Evolutionary conservation across 2,888 invertebrate species (phyloP), one percentile per base, ranked within the genome.

Genomic region (Tridacna gigas): DNA sequence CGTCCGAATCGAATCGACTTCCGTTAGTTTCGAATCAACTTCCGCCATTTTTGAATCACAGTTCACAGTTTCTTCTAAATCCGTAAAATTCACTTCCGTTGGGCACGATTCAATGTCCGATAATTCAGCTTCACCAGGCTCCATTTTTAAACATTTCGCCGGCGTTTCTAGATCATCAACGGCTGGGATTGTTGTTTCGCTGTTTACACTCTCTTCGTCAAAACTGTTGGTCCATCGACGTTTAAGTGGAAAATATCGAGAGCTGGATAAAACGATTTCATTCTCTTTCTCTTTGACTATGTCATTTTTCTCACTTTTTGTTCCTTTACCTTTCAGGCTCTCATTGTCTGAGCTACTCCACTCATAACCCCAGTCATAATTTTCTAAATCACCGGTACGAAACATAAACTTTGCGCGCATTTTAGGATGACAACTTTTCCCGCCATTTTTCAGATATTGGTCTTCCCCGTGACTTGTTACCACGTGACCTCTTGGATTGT

Each of bases 351-450:
- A 83, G 48, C 83, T 82, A 67, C 78, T 82, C 84, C 82, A 82
- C 25, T 87, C 84, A 63, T 84, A 83, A 15, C 87, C 87, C 88
- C 88, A 88, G 37, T 82, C 80, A 63, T 37, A 63, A 51, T 74
- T 80, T 60, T 81, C 83, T 61, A 88, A 82, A 67, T 88, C 88
- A 76, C 88, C 88, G 37, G 85, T 75, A 26, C 83, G 79, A 63
- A 85, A 88, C 83, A 88, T 84, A 22, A 83, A 83, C 74, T 88
- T 88, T 18, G 88, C 88, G 28, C 88, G 79, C 88, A 88, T 85
- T 80, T 88, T 88, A 47, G 88, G 88, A 74, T 88, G 88, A 74
- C 88, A 88, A 56, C 79, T 69, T 83, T 83, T 88, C 88, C 85
- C 85, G 83, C 88, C 85, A 79, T 82, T 83, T 67, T 85, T 71